Conservation (phyloP, 1,140 invertebrate species). For the Drosophila watanabei region DNA sequence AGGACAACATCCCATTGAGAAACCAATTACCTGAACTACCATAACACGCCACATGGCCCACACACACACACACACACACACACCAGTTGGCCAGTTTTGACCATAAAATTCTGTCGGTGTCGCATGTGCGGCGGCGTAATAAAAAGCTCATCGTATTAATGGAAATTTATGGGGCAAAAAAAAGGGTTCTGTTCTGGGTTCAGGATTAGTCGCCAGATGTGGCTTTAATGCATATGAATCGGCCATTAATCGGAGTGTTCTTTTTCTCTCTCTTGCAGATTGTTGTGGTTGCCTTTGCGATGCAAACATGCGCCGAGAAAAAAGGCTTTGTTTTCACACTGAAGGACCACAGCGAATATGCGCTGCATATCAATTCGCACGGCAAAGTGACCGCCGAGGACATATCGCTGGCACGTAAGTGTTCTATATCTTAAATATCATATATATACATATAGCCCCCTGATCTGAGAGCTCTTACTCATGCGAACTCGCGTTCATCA, state of each 20-base stretch:
- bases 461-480: conserved; percentile 25
- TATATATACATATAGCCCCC: conserved; percentile 12
- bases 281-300: conserved; percentile 79
- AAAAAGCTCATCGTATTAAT: conserved; percentile 79
- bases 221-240: conserved; percentile 50
- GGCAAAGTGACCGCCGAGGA: conserved; percentile 76
- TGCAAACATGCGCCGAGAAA: conserved; percentile 79
- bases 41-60: conserved; percentile 31
- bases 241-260: conserved; percentile 43
- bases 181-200: conserved; percentile 20
- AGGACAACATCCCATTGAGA: conserved; percentile 30
- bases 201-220: conserved; percentile 59
- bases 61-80: neutral
- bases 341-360: conserved; percentile 65
- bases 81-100: conserved; percentile 27
- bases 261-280: conserved; percentile 31
- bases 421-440: conserved; percentile 20
- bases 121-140: conserved; percentile 64
- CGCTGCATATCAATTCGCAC: conserved; percentile 78
- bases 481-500: conserved; percentile 49
- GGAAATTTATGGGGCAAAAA: conserved; percentile 66
- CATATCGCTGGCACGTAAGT: conserved; percentile 84
- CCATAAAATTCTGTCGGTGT: conserved; percentile 60
- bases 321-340: conserved; percentile 72
- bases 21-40: conserved; percentile 50